A percentile compares a stretch with the other conserved stretches of the same genome.
Evolutionary conservation across 53 echinoderm and acorn worm species (phyloP).

Genomic region (Echinarachnius parma): DNA sequence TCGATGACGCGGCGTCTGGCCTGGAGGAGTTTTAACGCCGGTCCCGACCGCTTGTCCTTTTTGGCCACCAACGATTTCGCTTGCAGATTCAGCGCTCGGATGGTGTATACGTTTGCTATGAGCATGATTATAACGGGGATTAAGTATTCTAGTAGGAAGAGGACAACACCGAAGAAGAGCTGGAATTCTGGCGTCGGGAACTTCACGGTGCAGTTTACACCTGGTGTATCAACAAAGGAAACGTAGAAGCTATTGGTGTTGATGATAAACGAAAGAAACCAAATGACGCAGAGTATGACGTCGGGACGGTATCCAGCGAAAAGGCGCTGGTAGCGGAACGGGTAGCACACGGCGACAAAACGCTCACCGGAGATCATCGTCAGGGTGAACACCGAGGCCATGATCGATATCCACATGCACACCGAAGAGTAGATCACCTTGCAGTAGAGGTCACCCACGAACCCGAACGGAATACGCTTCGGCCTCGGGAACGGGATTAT

Average conservation of each 20-base stretch:
- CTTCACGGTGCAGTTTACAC: conserved; percentile 39
- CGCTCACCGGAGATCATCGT: conserved; percentile 79
- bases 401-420: conserved; percentile 74
- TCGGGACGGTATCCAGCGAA: conserved; percentile 60
- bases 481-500: conserved; percentile 55
- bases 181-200: conserved; percentile 69
- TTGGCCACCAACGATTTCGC: conserved; percentile 49
- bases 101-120: conserved; percentile 49
- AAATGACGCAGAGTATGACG: conserved; percentile 48
- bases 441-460: conserved; percentile 70
- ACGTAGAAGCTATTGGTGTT: conserved; percentile 64
- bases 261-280: conserved; percentile 46
- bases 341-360: conserved; percentile 73
- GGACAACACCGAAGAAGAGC: conserved; percentile 46
- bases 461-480: conserved; percentile 27
- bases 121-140: conserved; percentile 70
- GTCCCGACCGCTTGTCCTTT: conserved; percentile 49
- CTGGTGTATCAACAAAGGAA: conserved; percentile 41
- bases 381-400: conserved; percentile 77
- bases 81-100: conserved; percentile 56
- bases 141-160: conserved; percentile 61
- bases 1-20: conserved; percentile 74
- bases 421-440: conserved; percentile 73
- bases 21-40: conserved; percentile 56
- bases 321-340: conserved; percentile 57